Evolutionary conservation across 2,797 vertebrate species (phyloP).

Genomic region (Pseudomugil tenellus): DNA sequence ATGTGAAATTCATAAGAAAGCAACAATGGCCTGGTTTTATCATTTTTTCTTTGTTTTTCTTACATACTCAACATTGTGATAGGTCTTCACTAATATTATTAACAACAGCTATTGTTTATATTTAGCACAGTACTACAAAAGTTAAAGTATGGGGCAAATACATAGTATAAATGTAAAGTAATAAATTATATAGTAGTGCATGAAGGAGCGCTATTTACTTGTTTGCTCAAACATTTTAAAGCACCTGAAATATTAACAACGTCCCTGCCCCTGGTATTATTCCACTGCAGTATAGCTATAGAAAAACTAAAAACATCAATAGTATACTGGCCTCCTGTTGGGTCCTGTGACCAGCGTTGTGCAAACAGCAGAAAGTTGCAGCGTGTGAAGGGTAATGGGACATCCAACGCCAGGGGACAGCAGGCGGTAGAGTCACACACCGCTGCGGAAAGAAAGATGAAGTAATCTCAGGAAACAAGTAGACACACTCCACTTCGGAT

Average conservation of each 20-base stretch:
- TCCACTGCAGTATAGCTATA: conserved; percentile 48
- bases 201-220: conserved; percentile 13
- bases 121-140: neutral
- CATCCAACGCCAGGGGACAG: conserved; percentile 87
- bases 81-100: neutral
- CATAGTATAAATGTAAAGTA: neutral
- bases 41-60: neutral
- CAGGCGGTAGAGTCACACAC: conserved; percentile 84
- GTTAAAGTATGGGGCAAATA: neutral
- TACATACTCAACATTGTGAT: neutral
- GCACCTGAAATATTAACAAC: conserved; percentile 33
- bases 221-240: conserved; percentile 40
- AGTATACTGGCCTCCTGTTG: conserved; percentile 73
- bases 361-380: conserved; percentile 88
- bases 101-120: neutral
- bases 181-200: conserved; percentile 11
- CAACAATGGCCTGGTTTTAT: neutral
- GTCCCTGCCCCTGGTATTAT: conserved; percentile 40
- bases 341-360: conserved; percentile 85
- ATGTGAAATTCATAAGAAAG: neutral
- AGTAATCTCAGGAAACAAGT: conserved; percentile 88
- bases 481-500: conserved; percentile 89
- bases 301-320: conserved; percentile 71
- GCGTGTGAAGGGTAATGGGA: conserved; percentile 90
- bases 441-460: conserved; percentile 85